Conservation (phyloP, 2,797 vertebrate genomes). For the Alca torda region DNA sequence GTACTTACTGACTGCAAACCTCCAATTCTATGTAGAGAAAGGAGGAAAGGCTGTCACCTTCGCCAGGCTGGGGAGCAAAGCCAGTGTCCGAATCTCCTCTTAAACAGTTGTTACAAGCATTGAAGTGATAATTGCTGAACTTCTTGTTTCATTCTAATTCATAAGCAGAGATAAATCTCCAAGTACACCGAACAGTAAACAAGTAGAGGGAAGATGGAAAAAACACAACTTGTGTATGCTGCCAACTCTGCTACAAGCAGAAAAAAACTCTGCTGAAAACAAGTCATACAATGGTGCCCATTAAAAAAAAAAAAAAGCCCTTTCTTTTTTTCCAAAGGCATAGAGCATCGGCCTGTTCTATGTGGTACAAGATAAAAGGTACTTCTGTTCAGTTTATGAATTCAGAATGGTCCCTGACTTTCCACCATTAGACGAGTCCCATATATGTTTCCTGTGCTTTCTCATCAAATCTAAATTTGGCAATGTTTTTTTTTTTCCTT, state of each 20-base stretch:
- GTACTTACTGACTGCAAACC: background rate
- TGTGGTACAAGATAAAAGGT: background rate
- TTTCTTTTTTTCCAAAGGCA: background rate
- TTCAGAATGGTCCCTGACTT: background rate
- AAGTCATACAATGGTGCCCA: background rate
- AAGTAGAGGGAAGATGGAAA: background rate
- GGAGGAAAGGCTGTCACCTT: background rate
- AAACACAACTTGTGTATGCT: background rate
- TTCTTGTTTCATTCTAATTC: background rate
- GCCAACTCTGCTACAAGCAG: background rate
- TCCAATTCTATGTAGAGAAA: background rate
- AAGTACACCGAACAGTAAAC: background rate
- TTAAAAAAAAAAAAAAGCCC: background rate
- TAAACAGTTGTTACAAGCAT: accelerated
- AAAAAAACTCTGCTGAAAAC: conserved; percentile 14
- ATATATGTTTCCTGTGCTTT: background rate
- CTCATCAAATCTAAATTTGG: background rate
- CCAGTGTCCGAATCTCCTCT: background rate
- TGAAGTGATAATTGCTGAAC: background rate
- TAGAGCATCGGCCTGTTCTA: background rate
- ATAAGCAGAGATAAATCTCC: background rate
- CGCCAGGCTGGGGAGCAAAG: background rate
- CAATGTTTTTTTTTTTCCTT: background rate
- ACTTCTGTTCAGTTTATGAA: background rate
- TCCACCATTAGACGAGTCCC: background rate